Conservation (phyloP, 2,888 invertebrate species). For the Dryomyza anilis region DNA sequence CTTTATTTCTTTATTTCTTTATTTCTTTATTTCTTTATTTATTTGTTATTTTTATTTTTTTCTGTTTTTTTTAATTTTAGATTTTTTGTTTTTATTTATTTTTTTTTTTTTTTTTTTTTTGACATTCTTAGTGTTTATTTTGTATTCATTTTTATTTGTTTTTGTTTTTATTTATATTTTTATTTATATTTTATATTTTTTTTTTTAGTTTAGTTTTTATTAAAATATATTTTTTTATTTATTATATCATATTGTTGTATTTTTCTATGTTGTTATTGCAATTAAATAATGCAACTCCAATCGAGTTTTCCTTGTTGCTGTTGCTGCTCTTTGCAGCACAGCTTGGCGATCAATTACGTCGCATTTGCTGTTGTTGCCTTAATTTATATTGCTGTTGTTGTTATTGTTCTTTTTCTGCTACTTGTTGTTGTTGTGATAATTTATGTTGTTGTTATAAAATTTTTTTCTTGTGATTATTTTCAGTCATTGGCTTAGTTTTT, state of each 20-base stretch:
- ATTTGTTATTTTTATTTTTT: background rate
- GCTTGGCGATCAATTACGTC: background rate
- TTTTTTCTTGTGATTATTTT: background rate
- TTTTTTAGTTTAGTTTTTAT: background rate
- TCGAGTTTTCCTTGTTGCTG: slow-evolving; percentile 14
- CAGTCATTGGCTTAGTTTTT: slow-evolving; percentile 25
- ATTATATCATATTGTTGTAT: background rate
- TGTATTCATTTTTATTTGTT: background rate
- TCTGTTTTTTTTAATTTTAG: background rate
- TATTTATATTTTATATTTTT: background rate
- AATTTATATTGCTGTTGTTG: slow-evolving; percentile 15
- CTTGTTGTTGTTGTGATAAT: slow-evolving; percentile 31
- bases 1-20: background rate
- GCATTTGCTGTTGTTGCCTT: background rate
- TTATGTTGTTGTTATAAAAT: slow-evolving; percentile 30
- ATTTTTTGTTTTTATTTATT: background rate
- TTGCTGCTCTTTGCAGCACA: background rate
- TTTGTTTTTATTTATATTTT: background rate
- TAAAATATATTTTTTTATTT: background rate
- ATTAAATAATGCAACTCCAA: slow-evolving; percentile 7
- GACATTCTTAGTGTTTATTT: background rate
- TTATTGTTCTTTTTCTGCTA: slow-evolving; percentile 6
- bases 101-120: background rate
- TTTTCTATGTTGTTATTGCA: background rate
- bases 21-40: background rate